Conservation (phyloP, 2,113 vertebrate genomes). For the Arenaria interpres region DNA sequence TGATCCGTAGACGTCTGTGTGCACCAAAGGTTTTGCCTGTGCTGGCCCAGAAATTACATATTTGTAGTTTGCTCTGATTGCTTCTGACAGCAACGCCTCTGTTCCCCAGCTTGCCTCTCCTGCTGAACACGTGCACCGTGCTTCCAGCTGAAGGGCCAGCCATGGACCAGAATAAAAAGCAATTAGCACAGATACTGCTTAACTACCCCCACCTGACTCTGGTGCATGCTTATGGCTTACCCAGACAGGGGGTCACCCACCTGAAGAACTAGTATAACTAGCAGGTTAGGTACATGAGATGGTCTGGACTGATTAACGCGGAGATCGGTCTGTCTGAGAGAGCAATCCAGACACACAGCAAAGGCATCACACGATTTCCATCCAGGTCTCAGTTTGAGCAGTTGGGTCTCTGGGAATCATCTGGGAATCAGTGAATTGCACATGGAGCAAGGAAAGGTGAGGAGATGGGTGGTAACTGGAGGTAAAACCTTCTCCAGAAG, state of each 20-base stretch:
- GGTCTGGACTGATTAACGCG: background rate
- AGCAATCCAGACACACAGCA: background rate
- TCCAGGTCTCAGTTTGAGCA: background rate
- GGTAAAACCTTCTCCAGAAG: background rate
- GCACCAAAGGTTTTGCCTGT: background rate
- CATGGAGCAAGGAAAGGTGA: background rate
- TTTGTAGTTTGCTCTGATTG: background rate
- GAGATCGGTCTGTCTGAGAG: background rate
- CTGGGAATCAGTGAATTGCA: background rate
- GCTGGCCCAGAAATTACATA: background rate
- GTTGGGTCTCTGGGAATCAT: background rate
- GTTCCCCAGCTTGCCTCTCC: background rate
- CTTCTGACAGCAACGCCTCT: background rate
- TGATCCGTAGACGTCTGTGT: fast-evolving
- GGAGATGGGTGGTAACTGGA: background rate
- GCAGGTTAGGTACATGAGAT: background rate
- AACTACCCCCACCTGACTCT: background rate
- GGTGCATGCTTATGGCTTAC: background rate
- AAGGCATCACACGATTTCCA: too few relatives aligned
- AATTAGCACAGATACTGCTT: background rate
- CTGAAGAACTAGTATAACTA: background rate
- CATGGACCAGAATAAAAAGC: background rate
- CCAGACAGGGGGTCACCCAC: background rate
- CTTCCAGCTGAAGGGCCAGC: background rate
- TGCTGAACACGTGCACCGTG: background rate